A percentile compares a stretch with the other conserved stretches of the same genome.
These are phyloP conservation scores for Copsychus sechellarum DNA, from an alignment of 2,113 vertebrate genomes.

Conservation along the genomic window DNA sequence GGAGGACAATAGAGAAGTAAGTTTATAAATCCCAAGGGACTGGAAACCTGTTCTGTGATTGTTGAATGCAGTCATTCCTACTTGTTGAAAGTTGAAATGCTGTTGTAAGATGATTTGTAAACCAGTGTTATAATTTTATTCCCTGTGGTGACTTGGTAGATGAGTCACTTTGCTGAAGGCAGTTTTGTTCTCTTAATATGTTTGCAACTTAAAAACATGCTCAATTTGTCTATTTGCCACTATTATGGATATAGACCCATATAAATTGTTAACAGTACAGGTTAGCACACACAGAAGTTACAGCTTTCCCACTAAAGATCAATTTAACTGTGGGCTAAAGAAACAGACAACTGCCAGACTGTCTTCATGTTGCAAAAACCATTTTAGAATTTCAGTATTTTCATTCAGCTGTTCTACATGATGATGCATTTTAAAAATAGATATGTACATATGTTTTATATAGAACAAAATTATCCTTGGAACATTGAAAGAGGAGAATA, in stretches of 20 bases:
- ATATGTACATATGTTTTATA: neutral
- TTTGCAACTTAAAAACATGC: neutral
- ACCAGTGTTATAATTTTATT: neutral
- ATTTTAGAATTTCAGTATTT: neutral
- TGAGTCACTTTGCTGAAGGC: neutral
- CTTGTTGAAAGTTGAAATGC: neutral
- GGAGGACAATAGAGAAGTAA: neutral
- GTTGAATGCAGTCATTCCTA: neutral
- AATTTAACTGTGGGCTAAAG: neutral
- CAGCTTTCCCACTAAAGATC: neutral
- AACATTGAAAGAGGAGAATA: neutral
- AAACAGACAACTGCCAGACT: neutral
- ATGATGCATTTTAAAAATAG: neutral
- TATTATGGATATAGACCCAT: rapidly evolving
- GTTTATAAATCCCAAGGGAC: neutral
- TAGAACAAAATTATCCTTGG: neutral
- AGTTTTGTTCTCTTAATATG: neutral
- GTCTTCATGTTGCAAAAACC: neutral
- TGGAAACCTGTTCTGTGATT: neutral
- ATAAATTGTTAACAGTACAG: neutral
- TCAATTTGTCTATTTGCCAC: neutral
- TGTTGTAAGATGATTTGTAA: neutral
- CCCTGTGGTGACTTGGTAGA: neutral
- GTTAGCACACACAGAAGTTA: neutral
- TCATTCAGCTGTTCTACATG: neutral